Evolutionary conservation across 2,797 vertebrate genomes (phyloP), one percentile per base, ranked within the genome.

Genomic region (Vultur gryphus): DNA sequence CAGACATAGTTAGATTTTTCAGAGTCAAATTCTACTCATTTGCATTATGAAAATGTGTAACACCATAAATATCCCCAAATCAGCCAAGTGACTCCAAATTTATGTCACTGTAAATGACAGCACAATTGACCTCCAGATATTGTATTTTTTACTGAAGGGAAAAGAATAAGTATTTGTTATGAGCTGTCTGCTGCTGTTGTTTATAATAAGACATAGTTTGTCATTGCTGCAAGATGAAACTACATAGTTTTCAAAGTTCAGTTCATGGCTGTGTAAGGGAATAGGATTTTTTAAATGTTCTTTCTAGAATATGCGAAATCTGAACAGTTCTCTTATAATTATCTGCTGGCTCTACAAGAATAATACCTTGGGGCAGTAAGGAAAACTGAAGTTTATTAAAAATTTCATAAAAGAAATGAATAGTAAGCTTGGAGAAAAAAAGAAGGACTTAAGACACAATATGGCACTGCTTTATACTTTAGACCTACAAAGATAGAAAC

Each of bases 361-460:
- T 67, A 96, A 93, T 85, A 93, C 49, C 95, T 95, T 69, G 46
- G 91, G 94, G 92, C 90, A 93, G 33, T 69, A 83, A 81, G 58
- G 23, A 95, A 96, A 92, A 89, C 14, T 10, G 52, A 89, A 78
- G 86, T 95, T 96, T 87, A 96, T 96, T 94, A 85, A 95, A 97
- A 95, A 94, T 71, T 76, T 92, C 67, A 71, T 95, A 64, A 89
- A 89, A 95, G 12, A 89, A 76, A 89, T 70, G 2, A 95, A 89
- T 58, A 66, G 48, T 49, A 92, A 83, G 29, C 78, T 81, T 48
- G 48, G 41, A 88, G 78, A 18, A 86, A 83, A 91, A 79, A 78
- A 76, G 35, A 57, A 9, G 39, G 52, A 64, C 69, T 95, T 85
- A 95, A 91, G 77, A 72, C 18, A 69, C 29, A 86, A 76, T 93